Evolutionary conservation across 2,113 vertebrate species (phyloP).

Genomic region (Theropithecus gelada): DNA sequence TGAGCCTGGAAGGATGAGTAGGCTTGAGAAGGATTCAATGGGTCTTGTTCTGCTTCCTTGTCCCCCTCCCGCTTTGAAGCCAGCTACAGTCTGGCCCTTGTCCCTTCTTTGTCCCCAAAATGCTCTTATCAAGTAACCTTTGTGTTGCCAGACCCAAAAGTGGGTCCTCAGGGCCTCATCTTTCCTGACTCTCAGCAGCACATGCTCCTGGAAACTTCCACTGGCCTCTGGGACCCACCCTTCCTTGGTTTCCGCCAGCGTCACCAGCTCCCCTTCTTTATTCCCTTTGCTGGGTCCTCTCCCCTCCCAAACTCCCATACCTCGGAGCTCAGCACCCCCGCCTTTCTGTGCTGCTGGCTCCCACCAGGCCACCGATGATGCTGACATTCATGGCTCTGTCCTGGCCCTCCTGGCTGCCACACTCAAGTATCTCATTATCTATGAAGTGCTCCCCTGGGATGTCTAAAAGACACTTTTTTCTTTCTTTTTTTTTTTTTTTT

Average conservation of each 20-base stretch:
- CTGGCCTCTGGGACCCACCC: background rate
- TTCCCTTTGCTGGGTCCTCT: background rate
- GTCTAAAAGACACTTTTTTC: background rate
- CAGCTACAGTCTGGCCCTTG: rapidly evolving
- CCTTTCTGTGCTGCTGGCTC: background rate
- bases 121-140: background rate
- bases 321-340: background rate
- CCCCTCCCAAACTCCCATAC: background rate
- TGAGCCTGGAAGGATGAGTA: background rate
- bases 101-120: background rate
- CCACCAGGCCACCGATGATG: background rate
- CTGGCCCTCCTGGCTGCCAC: background rate
- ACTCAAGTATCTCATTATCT: background rate
- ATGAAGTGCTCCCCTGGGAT: rapidly evolving
- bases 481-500: too few species aligned
- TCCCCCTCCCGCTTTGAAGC: background rate
- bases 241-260: background rate
- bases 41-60: background rate
- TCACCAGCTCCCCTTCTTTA: background rate
- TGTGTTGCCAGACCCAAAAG: background rate
- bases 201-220: background rate
- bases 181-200: background rate
- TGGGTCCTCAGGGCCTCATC: background rate
- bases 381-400: too few species aligned
- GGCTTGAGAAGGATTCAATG: background rate